A percentile compares a stretch with the other conserved stretches of the same genome.
Evolutionary conservation across 2,888 invertebrate genomes (phyloP).

Genomic region (Trypoxylon attenuatum): DNA sequence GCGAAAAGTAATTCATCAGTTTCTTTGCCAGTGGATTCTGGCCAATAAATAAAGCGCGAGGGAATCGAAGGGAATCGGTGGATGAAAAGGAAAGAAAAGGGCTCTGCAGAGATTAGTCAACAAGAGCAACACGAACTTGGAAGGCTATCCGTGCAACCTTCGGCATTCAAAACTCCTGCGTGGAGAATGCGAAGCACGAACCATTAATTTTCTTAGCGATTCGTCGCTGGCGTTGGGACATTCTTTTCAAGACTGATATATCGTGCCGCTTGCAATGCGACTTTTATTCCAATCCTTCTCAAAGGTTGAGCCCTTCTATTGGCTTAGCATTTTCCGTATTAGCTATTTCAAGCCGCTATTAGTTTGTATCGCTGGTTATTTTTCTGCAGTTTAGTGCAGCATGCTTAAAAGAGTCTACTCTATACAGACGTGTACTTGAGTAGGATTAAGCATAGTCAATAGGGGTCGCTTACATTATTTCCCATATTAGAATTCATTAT

Average conservation of each 20-base stretch:
- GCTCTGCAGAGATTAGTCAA: conserved; percentile 12
- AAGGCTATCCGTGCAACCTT: conserved; percentile 26
- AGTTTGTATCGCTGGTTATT: no score
- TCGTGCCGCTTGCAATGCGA: conserved; percentile 27
- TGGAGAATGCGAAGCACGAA: conserved; percentile 53
- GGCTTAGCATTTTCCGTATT: no score
- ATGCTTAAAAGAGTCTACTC: no score
- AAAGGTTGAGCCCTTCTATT: conserved; percentile 15
- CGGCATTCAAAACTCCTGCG: conserved; percentile 51
- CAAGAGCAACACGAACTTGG: conserved; percentile 26
- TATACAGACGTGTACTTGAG: no score
- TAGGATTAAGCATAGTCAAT: no score
- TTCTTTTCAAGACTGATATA: conserved; percentile 52
- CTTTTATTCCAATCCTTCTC: conserved; percentile 29
- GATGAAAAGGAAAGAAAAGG: conserved; percentile 3
- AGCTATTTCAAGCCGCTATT: no score
- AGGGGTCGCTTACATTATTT: no score
- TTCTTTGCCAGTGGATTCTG: conserved; percentile 9
- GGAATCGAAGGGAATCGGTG: conserved; percentile 10
- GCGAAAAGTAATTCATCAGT: conserved; percentile 36
- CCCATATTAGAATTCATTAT: no score
- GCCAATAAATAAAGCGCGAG: conserved; percentile 38
- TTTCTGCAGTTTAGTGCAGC: no score
- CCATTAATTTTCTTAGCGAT: conserved; percentile 59
- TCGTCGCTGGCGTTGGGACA: conserved; percentile 53